Base-by-base conservation (phyloP, 2,797 vertebrate species). In the Aeoliscus strigatus region DNA sequence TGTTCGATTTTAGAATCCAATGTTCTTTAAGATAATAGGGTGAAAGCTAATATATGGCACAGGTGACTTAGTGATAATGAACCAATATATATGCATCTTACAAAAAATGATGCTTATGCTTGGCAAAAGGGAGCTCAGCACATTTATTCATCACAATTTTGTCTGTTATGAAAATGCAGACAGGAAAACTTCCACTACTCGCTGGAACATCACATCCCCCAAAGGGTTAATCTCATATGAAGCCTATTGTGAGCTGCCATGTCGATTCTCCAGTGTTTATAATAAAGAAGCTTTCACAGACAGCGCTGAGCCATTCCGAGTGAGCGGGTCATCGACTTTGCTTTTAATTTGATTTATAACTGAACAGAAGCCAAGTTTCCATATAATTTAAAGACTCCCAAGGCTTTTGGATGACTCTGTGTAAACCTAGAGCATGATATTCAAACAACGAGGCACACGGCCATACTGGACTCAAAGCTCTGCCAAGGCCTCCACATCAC, bases 21-120 rank as follows among this genome's bases (percentile, higher is more conserved):
- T 72, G 61, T 75, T 73, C 77, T 84, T 78, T 58, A 75, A 76
- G 77, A 80, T 82, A 81, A 83, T 79, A 72, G 61, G 70, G 70
- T 72, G 69, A 61, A 46, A 56, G 80, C 49, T 75, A 73, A 83
- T 70, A 42, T 59, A 47, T 57, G 45, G 63, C 75, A 81, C 66
- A 82, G 84, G 78, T 85, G 79, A 86, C 77, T 73, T 50, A 53
- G 69, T 54, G 75, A 82, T 83, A 87, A 88, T 87, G 82, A 86
- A 77, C 81, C 81, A 86, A 84, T 88, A 85, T 87, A 86, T 86
- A 85, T 87, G 86, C 84, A 86, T 80, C 81, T 84, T 62, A 57
- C 73, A 68, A 68, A 64, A 23, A 73, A 39, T 36, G 49, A 76
- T 70, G 66, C 73, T 74, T 70, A 66, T 46, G 65, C 69, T 64